phyloP scores from a whole-genome alignment of 2,888 invertebrate species.

The Morinoia aosen region DNA sequence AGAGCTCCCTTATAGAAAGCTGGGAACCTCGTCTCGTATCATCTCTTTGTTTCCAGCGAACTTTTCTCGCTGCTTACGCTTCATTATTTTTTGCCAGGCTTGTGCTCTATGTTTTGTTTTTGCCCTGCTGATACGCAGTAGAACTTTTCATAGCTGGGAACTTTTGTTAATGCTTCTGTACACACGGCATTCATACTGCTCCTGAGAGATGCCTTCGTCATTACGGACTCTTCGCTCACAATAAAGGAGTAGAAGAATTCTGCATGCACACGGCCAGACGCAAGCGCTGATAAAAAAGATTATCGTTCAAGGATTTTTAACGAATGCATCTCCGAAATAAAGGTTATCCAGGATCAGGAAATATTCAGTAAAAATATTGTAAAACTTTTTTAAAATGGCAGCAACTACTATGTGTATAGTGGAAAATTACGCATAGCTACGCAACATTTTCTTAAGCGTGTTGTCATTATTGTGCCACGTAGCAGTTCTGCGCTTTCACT shows the following conservation, averaged over 20 bases:
- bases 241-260: background rate
- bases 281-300: too few species aligned
- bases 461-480: too few species aligned
- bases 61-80: background rate
- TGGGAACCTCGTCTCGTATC: background rate
- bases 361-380: background rate
- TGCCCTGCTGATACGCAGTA: background rate
- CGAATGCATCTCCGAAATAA: background rate
- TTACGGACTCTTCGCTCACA: background rate
- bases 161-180: background rate
- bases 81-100: background rate
- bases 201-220: background rate
- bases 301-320: too few species aligned
- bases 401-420: too few species aligned
- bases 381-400: too few species aligned
- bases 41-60: background rate
- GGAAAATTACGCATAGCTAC: too few species aligned
- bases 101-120: background rate
- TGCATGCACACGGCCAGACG: too few species aligned
- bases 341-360: background rate
- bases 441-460: too few species aligned
- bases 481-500: too few species aligned
- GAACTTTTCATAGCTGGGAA: background rate
- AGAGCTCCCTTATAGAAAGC: background rate
- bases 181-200: background rate